Evolutionary conservation across 2,888 invertebrate genomes (phyloP).

Genomic region (Vandiemenella viatica): DNA sequence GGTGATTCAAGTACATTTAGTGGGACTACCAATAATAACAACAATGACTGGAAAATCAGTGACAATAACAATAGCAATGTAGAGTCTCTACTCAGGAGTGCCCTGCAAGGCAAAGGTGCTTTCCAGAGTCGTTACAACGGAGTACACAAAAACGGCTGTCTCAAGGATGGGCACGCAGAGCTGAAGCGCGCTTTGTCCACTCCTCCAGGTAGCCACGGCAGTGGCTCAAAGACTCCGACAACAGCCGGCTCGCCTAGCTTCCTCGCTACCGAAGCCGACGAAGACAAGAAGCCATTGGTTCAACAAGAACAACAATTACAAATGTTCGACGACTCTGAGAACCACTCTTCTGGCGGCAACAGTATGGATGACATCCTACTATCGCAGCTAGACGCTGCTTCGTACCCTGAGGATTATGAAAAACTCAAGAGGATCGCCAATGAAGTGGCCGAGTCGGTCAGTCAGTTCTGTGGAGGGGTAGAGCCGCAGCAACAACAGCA

Average conservation of each 20-base stretch:
- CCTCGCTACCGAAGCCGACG: too few relatives aligned
- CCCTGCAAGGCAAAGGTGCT: constrained; percentile 60
- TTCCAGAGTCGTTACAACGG: constrained; percentile 19
- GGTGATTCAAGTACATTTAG: constrained; percentile 5
- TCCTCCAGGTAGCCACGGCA: constrained; percentile 23
- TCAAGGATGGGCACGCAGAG: constrained; percentile 41
- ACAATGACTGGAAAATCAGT: constrained; percentile 69
- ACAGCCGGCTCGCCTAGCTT: too few relatives aligned
- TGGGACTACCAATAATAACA: constrained; percentile 46
- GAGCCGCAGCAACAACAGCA: constrained; percentile 3
- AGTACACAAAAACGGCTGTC: constrained; percentile 24
- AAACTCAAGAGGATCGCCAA: constrained; percentile 70
- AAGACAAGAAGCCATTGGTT: too few relatives aligned
- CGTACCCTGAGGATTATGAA: constrained; percentile 66
- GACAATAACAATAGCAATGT: constrained; percentile 46
- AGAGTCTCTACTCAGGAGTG: constrained; percentile 65
- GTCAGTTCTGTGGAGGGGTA: constrained; percentile 19
- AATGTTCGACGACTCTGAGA: too few relatives aligned
- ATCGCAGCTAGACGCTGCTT: constrained; percentile 46
- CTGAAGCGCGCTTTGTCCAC: constrained; percentile 38
- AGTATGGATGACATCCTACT: constrained; percentile 54
- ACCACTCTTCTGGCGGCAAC: constrained; percentile 34
- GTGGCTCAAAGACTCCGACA: too few relatives aligned
- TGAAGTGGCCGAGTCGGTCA: constrained; percentile 60
- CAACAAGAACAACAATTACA: too few relatives aligned